phyloP scores from a whole-genome alignment of 2,797 vertebrate genomes.

The Caiman crocodilus region DNA sequence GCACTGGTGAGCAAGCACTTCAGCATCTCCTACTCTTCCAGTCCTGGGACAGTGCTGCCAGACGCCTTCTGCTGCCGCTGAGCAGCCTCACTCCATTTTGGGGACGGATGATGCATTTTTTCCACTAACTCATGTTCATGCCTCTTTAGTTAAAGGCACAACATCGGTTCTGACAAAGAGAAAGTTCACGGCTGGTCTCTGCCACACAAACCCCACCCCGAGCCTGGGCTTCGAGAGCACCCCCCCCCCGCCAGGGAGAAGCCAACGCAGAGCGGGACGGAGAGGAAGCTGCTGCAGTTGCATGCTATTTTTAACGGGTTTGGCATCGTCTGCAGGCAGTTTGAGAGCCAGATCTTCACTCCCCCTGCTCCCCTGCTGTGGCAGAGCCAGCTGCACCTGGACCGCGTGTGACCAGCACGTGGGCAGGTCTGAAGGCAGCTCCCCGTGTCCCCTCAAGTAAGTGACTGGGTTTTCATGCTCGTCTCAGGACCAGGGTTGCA shows the following conservation, averaged over 20 bases:
- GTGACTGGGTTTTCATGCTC: conserved; percentile 12
- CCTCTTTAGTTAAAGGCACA: conserved; percentile 54
- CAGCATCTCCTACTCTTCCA: background rate
- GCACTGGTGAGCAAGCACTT: background rate
- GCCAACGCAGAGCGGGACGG: background rate
- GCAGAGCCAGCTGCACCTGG: background rate
- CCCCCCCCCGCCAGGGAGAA: conserved; percentile 57
- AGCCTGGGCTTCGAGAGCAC: background rate
- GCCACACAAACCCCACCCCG: conserved; percentile 52
- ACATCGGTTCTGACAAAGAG: background rate
- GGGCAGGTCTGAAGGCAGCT: background rate
- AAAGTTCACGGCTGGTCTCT: background rate
- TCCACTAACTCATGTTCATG: conserved; percentile 53
- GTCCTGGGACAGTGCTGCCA: background rate
- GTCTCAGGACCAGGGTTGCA: background rate
- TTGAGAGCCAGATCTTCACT: background rate
- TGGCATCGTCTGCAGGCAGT: fast-evolving
- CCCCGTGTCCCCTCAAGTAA: conserved; percentile 49
- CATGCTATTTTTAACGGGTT: background rate
- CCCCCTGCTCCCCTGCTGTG: fast-evolving
- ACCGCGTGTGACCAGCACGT: background rate
- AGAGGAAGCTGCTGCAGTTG: conserved; percentile 35
- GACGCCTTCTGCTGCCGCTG: background rate
- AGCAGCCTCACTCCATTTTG: background rate
- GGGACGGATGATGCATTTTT: conserved; percentile 30